These are phyloP conservation scores for Cromileptes altivelis DNA, from an alignment of 2,113 vertebrate species.

Conservation along the genomic window DNA sequence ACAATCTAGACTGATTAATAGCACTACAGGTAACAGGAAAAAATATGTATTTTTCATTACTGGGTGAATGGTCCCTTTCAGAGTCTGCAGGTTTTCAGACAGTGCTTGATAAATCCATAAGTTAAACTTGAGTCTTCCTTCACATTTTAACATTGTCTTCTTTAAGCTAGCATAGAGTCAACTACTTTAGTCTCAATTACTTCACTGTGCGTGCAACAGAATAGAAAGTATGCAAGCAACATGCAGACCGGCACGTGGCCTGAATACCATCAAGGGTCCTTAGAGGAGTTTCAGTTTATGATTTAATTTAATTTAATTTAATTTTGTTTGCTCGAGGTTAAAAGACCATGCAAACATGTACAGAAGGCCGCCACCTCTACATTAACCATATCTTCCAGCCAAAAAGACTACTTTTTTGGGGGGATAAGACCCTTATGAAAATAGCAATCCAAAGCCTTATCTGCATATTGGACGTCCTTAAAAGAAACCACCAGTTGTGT, in stretches of 20 bases:
- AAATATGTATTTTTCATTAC: too few species aligned
- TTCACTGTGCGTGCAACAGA: neutral
- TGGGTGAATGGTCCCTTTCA: too few species aligned
- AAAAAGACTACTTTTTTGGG: neutral
- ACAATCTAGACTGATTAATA: too few species aligned
- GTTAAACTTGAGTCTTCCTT: neutral
- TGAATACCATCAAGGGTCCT: neutral
- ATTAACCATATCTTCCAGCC: neutral
- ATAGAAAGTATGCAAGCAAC: neutral
- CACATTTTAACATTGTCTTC: neutral
- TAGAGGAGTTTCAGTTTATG: neutral
- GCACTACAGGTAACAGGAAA: too few species aligned
- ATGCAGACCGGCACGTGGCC: neutral
- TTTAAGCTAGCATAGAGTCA: neutral
- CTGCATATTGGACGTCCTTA: too few species aligned
- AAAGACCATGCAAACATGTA: neutral
- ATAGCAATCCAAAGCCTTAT: too few species aligned
- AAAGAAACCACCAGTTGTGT: neutral
- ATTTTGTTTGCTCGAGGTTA: neutral
- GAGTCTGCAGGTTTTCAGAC: neutral
- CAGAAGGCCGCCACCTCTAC: neutral
- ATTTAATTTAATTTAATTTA: neutral
- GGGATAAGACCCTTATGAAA: neutral
- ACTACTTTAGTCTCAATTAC: neutral
- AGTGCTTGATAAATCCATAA: neutral